Conservation (phyloP, 2,113 vertebrate genomes). For the Thryonomys swinderianus region DNA sequence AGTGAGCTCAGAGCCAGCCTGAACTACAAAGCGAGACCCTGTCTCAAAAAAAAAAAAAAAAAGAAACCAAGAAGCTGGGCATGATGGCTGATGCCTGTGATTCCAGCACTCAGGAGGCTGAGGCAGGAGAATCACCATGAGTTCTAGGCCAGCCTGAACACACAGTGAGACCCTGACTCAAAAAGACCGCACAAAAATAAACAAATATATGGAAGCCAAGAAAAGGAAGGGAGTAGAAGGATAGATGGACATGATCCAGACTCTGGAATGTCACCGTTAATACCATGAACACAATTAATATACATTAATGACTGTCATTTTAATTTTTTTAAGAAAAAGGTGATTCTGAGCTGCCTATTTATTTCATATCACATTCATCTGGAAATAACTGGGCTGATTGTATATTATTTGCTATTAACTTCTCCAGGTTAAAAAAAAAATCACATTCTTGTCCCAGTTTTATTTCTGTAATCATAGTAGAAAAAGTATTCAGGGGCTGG, state of each 20-base stretch:
- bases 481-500: neutral
- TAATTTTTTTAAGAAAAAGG: neutral
- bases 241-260: neutral
- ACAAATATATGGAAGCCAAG: neutral
- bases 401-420: neutral
- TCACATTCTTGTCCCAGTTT: neutral
- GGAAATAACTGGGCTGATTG: neutral
- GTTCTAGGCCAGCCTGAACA: neutral
- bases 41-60: too few relatives aligned
- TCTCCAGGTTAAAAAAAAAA: neutral
- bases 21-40: too few relatives aligned
- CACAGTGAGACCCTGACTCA: neutral
- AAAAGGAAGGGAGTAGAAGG: neutral
- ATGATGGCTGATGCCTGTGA: neutral
- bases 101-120: neutral
- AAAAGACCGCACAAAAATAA: neutral
- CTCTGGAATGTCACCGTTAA: neutral
- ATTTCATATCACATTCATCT: neutral
- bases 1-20: too few relatives aligned
- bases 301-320: neutral
- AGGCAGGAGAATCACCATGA: neutral
- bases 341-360: neutral
- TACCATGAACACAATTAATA: neutral
- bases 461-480: neutral
- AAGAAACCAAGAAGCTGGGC: neutral